phyloP scores from a whole-genome alignment of 2,888 invertebrate species.

The Drosophila infuscata region DNA sequence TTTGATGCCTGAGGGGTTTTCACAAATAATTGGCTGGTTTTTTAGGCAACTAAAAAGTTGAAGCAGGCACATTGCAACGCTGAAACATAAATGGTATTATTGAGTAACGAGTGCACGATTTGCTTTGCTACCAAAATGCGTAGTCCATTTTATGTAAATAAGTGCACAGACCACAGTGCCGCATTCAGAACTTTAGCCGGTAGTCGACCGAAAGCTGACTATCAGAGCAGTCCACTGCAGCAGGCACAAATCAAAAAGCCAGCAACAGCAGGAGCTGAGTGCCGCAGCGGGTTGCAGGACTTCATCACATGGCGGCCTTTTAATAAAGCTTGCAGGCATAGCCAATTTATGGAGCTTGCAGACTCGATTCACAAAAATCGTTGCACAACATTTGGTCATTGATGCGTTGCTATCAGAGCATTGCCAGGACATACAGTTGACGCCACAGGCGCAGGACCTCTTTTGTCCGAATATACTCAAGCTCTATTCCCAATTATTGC shows the following conservation, averaged over 20 bases:
- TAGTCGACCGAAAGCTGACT: constrained; percentile 49
- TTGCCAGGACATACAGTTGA: constrained; percentile 23
- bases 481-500: constrained; percentile 34
- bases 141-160: constrained; percentile 36
- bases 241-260: constrained; percentile 5
- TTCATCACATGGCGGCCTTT: constrained; percentile 47
- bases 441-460: constrained; percentile 2
- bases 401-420: constrained; percentile 62
- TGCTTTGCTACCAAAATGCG: constrained; percentile 12
- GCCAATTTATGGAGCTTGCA: constrained; percentile 39
- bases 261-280: neutral
- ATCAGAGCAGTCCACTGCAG: constrained; percentile 43
- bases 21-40: constrained; percentile 68
- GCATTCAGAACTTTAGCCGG: constrained; percentile 16
- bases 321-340: constrained; percentile 45
- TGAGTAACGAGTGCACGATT: constrained; percentile 12
- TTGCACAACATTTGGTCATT: constrained; percentile 60
- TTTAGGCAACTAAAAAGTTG: constrained; percentile 31
- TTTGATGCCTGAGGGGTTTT: constrained; percentile 34
- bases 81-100: constrained; percentile 10
- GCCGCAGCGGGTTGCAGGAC: neutral
- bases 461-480: neutral
- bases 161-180: constrained; percentile 27
- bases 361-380: constrained; percentile 18
- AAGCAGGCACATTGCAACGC: neutral